Evolutionary conservation across 2,113 vertebrate genomes (phyloP).

Genomic region (Ariopsis seemanni): DNA sequence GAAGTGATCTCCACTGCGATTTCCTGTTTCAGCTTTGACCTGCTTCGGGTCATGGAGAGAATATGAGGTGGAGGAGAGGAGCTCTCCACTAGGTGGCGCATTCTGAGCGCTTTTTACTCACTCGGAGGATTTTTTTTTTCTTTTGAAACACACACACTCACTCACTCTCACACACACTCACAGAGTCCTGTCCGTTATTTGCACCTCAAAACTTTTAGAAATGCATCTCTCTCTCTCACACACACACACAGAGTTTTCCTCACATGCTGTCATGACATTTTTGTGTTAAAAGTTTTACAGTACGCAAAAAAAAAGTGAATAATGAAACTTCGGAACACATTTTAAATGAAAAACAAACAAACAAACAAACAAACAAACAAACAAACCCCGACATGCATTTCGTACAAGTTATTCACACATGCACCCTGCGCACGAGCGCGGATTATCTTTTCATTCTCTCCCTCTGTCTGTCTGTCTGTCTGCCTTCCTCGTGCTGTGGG

Average conservation of each 20-base stretch:
- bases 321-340: background rate
- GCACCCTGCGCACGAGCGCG: background rate
- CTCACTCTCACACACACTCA: background rate
- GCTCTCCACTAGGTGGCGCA: conserved; percentile 67
- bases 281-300: background rate
- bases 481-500: background rate
- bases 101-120: conserved; percentile 46
- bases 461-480: background rate
- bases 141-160: background rate
- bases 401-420: background rate
- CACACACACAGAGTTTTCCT: background rate
- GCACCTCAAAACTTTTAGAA: background rate
- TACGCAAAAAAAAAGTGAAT: background rate
- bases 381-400: background rate
- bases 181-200: background rate
- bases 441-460: background rate
- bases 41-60: background rate
- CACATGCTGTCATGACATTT: background rate
- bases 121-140: background rate
- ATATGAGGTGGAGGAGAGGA: too few relatives aligned
- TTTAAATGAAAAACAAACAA: background rate
- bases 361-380: background rate
- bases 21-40: background rate
- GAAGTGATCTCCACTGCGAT: background rate
- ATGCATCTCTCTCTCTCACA: background rate